Percentiles rank a stretch among this genome's conserved stretches.
These are phyloP conservation scores for Lepidochrysops patricia DNA, from an alignment of 2,888 invertebrate genomes.

Conservation along the genomic window DNA sequence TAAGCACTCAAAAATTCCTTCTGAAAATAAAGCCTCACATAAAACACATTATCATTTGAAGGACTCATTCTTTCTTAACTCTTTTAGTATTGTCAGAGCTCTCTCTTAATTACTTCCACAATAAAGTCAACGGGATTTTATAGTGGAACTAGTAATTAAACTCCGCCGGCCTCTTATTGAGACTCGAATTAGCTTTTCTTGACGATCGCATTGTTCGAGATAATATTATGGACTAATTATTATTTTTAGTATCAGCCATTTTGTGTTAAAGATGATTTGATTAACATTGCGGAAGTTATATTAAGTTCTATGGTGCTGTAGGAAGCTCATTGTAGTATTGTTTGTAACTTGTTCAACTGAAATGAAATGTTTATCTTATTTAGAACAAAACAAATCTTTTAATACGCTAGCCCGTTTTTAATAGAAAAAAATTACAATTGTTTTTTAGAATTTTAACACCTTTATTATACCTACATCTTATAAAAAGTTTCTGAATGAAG, in stretches of 20 bases:
- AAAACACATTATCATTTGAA: neutral
- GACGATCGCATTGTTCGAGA: neutral
- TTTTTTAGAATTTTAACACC: neutral
- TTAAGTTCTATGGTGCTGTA: no score
- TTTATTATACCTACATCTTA: no score
- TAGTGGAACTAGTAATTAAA: conserved; percentile 25
- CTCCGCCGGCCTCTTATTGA: conserved; percentile 18
- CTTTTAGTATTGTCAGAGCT: conserved; percentile 22
- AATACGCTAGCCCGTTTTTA: neutral
- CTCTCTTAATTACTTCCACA: conserved; percentile 25
- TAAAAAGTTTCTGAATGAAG: neutral
- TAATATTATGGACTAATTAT: conserved; percentile 9
- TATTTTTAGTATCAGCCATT: neutral
- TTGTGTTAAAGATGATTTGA: neutral
- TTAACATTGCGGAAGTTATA: neutral
- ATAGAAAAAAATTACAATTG: neutral
- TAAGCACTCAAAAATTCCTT: neutral
- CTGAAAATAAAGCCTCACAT: neutral
- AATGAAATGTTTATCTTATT: neutral
- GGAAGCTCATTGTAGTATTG: no score
- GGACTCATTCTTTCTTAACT: conserved; percentile 13
- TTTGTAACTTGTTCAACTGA: no score
- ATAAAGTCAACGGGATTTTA: conserved; percentile 26
- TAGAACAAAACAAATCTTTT: no score
- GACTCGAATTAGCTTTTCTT: conserved; percentile 9